phyloP scores from a whole-genome alignment of 2,797 vertebrate species.

The Pempheris klunzingeri region DNA sequence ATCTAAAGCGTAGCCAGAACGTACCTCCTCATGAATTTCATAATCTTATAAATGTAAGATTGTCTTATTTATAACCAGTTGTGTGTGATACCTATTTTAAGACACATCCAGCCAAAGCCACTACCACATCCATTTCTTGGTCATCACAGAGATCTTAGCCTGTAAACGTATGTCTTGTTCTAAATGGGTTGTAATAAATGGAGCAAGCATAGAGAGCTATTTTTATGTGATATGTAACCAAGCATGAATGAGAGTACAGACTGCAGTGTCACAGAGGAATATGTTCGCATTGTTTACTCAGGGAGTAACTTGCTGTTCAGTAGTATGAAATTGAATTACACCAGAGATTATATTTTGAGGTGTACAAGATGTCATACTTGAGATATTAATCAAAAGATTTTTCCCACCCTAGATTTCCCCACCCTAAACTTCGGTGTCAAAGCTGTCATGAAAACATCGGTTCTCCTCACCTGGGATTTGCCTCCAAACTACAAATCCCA shows the following conservation, averaged over 20 bases:
- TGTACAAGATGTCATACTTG: constrained; percentile 33
- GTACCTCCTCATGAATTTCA: constrained; percentile 57
- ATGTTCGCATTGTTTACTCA: constrained; percentile 42
- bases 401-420: constrained; percentile 89
- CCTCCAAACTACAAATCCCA: constrained; percentile 95
- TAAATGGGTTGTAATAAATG: constrained; percentile 38
- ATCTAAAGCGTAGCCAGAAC: constrained; percentile 46
- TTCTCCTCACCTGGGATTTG: constrained; percentile 98
- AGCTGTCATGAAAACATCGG: constrained; percentile 96
- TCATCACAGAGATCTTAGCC: constrained; percentile 49
- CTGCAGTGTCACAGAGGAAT: constrained; percentile 43
- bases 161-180: constrained; percentile 32
- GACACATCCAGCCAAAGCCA: constrained; percentile 37
- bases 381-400: constrained; percentile 55
- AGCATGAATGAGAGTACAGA: constrained; percentile 62
- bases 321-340: constrained; percentile 63
- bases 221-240: constrained; percentile 63
- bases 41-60: constrained; percentile 61
- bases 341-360: constrained; percentile 42
- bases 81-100: constrained; percentile 56
- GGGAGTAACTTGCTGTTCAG: constrained; percentile 30
- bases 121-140: constrained; percentile 34
- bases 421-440: constrained; percentile 97
- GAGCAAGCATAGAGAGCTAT: constrained; percentile 56
- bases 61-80: constrained; percentile 59